These are phyloP conservation scores for Tragelaphus scriptus DNA, from an alignment of 2,113 vertebrate genomes.

Conservation along the genomic window DNA sequence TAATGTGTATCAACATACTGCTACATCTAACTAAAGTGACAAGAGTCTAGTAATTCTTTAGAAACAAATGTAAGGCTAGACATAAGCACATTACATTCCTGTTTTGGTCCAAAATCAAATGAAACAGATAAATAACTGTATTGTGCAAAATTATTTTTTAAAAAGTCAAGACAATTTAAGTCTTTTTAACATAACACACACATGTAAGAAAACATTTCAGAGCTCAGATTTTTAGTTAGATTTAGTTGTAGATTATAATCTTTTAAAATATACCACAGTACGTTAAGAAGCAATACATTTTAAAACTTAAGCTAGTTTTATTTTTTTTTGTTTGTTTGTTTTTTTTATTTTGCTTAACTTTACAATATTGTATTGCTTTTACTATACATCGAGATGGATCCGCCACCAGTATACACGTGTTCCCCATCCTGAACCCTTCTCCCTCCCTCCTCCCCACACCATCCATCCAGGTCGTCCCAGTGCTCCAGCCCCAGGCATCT, in stretches of 20 bases:
- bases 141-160: not conserved
- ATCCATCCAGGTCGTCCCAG: no score
- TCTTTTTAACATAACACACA: not conserved
- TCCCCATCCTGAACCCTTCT: no score
- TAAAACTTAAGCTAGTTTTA: slow-evolving; percentile 5
- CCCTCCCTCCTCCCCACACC: no score
- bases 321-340: no score
- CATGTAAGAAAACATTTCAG: not conserved
- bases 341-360: no score
- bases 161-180: not conserved
- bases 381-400: no score
- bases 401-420: no score
- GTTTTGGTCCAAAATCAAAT: slow-evolving; percentile 48
- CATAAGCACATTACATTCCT: slow-evolving; percentile 30
- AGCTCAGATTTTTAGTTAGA: not conserved
- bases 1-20: slow-evolving; percentile 44
- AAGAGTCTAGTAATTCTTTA: slow-evolving; percentile 42
- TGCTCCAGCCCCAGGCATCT: no score
- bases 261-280: not conserved
- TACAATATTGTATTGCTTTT: no score
- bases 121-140: not conserved
- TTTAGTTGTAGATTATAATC: not conserved
- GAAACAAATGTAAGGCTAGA: slow-evolving; percentile 59
- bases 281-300: not conserved
- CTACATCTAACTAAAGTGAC: slow-evolving; percentile 47